Evolutionary conservation across 1,140 invertebrate species (phyloP), one percentile per base, ranked within the genome.

Genomic region (Formica selysi): DNA sequence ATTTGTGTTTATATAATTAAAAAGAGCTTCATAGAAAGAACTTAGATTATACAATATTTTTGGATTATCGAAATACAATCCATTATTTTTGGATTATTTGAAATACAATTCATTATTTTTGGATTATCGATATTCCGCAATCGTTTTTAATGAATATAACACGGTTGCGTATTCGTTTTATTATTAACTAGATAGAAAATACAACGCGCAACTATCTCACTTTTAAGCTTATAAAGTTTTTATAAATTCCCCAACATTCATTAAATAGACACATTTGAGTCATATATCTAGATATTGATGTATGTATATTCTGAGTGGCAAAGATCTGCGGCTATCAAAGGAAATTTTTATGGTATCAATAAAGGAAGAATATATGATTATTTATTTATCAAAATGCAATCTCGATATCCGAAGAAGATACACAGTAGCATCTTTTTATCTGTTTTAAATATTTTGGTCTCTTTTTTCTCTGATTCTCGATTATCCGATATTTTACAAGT

Each of bases 51-150:
- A 32, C 4, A 62, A 44, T 76, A 62, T 38, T 61, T 41, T 62
- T 36, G 22, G 22, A 62, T 76, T 59, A 74, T 13, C 19, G 26
- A 44, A 44, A 51, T 44, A 44, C 41, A 44, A 76, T n/a, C n/a
- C 2, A 62, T 62, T 76, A 62, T 38, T 61, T 41, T 62, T 36
- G 38, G 26, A 62, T 76, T 59, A 74, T 16, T 32, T 10, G 26
- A 44, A 44, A 51, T 44, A 44, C 10, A 44, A 76, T n/a, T 32
- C 2, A 62, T 62, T 76, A 62, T 38, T 61, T 41, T 62, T 36
- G 38, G 26, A 62, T 76, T 59, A 76, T 16, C 13, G 38, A 3
- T 41, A n/a, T 76, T 32, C 1, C 13, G 19, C 1, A 68, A 22
- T 4, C 8, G 22, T 44, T 76, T 65, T 44, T 36, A 32, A n/a